Conservation (phyloP, 2,113 vertebrate genomes). For the Ramphastos sulfuratus region DNA sequence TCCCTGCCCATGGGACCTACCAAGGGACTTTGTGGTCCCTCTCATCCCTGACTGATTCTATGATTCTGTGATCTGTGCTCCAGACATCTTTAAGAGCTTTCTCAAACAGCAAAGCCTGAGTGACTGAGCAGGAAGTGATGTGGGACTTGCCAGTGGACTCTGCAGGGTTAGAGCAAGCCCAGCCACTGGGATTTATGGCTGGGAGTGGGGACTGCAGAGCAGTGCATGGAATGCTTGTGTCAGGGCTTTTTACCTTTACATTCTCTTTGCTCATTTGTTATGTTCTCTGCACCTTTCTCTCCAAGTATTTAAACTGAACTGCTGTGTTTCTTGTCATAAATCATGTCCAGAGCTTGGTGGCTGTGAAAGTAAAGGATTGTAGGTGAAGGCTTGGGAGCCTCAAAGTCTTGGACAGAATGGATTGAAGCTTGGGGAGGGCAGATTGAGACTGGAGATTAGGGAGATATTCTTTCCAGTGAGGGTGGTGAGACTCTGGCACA, state of each 20-base stretch:
- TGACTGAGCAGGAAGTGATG: rapidly evolving
- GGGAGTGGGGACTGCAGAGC: background rate
- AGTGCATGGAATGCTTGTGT: rapidly evolving
- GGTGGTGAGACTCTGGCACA: too few species aligned
- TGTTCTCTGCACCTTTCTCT: background rate
- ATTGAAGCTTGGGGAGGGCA: too few species aligned
- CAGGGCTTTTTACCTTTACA: rapidly evolving
- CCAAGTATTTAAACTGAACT: background rate
- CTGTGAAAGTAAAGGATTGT: background rate
- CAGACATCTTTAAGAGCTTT: background rate
- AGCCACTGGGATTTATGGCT: background rate
- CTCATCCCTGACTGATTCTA: too few species aligned
- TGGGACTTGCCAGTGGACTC: background rate
- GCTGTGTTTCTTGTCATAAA: background rate
- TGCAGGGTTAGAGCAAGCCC: background rate
- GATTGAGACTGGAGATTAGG: too few species aligned
- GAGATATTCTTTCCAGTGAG: too few species aligned
- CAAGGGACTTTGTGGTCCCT: too few species aligned
- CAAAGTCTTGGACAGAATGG: rapidly evolving
- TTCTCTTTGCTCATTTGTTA: background rate
- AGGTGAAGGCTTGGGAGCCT: background rate
- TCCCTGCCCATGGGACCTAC: too few species aligned
- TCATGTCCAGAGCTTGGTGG: too few species aligned
- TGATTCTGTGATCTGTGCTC: background rate
- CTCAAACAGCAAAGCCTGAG: background rate